Evolutionary conservation across 1,140 invertebrate species (phyloP), one percentile per base, ranked within the genome.

Genomic region (Thaumetopoea pityocampa): DNA sequence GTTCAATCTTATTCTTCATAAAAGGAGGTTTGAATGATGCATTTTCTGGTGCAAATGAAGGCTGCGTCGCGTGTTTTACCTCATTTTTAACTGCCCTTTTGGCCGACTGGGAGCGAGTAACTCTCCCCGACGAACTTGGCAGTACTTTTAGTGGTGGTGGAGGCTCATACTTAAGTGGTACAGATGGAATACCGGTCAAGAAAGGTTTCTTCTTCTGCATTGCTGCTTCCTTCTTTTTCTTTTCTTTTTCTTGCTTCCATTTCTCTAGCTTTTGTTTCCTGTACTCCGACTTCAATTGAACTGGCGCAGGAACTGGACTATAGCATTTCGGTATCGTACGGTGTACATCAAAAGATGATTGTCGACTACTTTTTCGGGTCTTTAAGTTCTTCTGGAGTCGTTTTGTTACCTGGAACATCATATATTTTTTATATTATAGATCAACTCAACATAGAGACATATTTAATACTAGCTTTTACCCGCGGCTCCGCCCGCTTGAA

Each of bases 231-330:
- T 58, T 67, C 24, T 71, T 78, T 24, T 64, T 63, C 37, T 72
- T 72, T 11, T 74, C 62, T 42, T 69, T 82, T 27, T 80, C 69
- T 29, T 67, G 56, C 34, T 78, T 82, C 78, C 78, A 82, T 62
- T 69, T 72, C 33, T 74, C 65, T 9, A 82, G 41, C 24, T 74
- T 71, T 28, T 66, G 49, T 30, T 47, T 60, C 18, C 76, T 61
- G 18, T 77, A 55, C 19, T 70, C 66, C 3, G 49, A 28, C 42
- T 79, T 79, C 5, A 27, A 36, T 17, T 66, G 33, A 2, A 27
- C 33, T 3, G 59, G 28, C 3, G 55, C 17, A 16, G 56, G 44
- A 8, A 23, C 37, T 12, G 59, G 60, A 20, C 51, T 66, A 0
- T 70, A 56, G 28, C 44, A 50, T 46, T 27, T 51, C 27, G 63